Percentiles rank a stretch among this genome's conserved stretches.
These are phyloP conservation scores for Phenganax stokvisi DNA, from an alignment of 92 coral and sea anemone species.

Conservation along the genomic window DNA sequence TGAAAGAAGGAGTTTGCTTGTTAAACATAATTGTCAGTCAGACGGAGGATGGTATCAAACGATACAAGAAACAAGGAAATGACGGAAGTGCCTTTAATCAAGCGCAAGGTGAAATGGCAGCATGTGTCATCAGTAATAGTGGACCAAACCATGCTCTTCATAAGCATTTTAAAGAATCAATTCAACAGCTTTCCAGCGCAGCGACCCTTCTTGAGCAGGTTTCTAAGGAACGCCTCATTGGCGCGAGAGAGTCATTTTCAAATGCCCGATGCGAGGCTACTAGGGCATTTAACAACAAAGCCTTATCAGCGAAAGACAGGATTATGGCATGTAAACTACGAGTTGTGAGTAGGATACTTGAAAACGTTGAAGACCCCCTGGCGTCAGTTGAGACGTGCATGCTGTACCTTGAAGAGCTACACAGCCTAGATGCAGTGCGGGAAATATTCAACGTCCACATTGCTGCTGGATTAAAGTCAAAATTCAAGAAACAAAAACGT, in stretches of 20 bases:
- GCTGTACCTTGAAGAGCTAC: conserved; percentile 47
- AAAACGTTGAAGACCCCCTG: conserved; percentile 5
- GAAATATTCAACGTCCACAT: conserved; percentile 43
- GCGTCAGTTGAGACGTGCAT: conserved; percentile 46
- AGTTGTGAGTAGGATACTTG: conserved; percentile 24
- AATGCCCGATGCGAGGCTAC: conserved; percentile 16
- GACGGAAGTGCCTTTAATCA: not conserved
- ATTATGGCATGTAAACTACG: conserved; percentile 15
- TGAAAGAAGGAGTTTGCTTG: conserved; percentile 34
- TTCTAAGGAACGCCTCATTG: conserved; percentile 6
- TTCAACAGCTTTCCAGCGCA: not conserved
- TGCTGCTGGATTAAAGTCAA: conserved; percentile 44
- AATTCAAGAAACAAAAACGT: conserved; percentile 40
- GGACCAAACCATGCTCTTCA: not conserved
- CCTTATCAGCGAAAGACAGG: conserved; percentile 11
- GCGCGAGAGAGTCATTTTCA: not conserved
- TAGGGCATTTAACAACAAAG: conserved; percentile 30
- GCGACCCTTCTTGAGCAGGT: not conserved
- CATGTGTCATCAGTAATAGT: not conserved
- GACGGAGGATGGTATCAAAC: not conserved
- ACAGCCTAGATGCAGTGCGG: conserved; percentile 39
- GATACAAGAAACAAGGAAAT: not conserved
- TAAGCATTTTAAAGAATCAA: not conserved
- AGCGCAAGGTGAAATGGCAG: not conserved
- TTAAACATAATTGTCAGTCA: not conserved